phyloP scores from a whole-genome alignment of 2,888 invertebrate species.

The Clistopyga incitator region DNA sequence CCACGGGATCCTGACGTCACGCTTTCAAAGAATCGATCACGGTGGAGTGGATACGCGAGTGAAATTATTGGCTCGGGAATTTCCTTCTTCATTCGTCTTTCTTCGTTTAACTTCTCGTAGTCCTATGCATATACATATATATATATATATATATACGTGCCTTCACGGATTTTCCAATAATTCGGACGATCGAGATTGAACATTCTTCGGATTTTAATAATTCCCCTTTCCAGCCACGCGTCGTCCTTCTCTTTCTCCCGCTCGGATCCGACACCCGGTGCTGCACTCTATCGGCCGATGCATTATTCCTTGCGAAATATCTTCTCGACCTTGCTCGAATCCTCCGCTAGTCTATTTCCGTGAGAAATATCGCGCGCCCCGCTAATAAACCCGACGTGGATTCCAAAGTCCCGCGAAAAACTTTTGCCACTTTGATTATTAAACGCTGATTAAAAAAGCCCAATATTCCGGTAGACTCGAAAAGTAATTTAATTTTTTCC shows the following conservation, averaged over 20 bases:
- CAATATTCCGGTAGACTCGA: not conserved
- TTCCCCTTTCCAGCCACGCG: not conserved
- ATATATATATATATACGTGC: slow-evolving; percentile 30
- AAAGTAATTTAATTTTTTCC: too few species aligned
- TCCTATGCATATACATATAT: too few species aligned
- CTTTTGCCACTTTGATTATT: not conserved
- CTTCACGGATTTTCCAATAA: slow-evolving; percentile 51
- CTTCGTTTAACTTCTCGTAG: not conserved
- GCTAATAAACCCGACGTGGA: slow-evolving; percentile 8
- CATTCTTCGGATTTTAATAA: slow-evolving; percentile 51
- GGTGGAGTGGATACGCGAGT: slow-evolving; percentile 35
- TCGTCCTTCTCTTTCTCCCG: not conserved
- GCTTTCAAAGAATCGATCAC: slow-evolving; percentile 54
- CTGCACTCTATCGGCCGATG: slow-evolving; percentile 15
- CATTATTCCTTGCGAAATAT: slow-evolving; percentile 33
- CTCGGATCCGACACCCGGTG: not conserved
- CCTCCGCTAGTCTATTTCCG: slow-evolving; percentile 19
- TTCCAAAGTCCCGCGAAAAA: not conserved
- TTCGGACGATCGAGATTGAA: slow-evolving; percentile 52
- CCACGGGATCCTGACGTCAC: slow-evolving; percentile 61
- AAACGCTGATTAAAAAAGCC: not conserved
- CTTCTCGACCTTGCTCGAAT: slow-evolving; percentile 10
- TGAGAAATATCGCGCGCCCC: not conserved
- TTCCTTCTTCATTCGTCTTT: slow-evolving; percentile 21
- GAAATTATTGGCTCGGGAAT: slow-evolving; percentile 57